phyloP scores from a whole-genome alignment of 2,888 invertebrate species.

The Cephonodes hylas region DNA sequence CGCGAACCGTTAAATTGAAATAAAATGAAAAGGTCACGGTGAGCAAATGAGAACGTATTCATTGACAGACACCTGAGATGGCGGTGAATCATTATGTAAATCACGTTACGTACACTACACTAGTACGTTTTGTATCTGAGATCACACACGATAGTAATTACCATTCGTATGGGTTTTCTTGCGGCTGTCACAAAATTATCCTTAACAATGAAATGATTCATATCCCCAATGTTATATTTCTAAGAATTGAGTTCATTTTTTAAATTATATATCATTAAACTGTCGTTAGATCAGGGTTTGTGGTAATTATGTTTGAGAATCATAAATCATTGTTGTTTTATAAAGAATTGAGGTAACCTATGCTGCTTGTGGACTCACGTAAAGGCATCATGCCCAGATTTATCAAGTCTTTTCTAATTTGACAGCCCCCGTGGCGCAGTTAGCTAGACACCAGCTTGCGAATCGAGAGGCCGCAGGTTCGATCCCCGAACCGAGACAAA shows the following conservation, averaged over 20 bases:
- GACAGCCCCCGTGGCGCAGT: no score
- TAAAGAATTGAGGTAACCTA: background rate
- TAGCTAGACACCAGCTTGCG: no score
- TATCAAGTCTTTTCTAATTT: no score
- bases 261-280: slow-evolving; percentile 36
- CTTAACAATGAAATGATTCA: slow-evolving; percentile 47
- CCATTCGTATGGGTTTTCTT: slow-evolving; percentile 34
- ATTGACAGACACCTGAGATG: slow-evolving; percentile 45
- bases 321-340: background rate
- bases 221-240: slow-evolving; percentile 35
- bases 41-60: slow-evolving; percentile 51
- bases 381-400: no score
- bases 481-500: no score
- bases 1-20: background rate
- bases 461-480: no score
- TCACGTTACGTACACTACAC: slow-evolving; percentile 27
- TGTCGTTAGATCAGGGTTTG: slow-evolving; percentile 34
- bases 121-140: slow-evolving; percentile 17
- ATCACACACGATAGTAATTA: slow-evolving; percentile 29
- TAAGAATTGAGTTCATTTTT: slow-evolving; percentile 31
- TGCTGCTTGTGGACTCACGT: background rate
- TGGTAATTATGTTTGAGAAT: slow-evolving; percentile 11
- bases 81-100: slow-evolving; percentile 58
- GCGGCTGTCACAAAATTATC: slow-evolving; percentile 16
- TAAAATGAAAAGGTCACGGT: slow-evolving; percentile 40